phyloP scores from a whole-genome alignment of 2,113 vertebrate genomes.

The Cricetomys ansorgei region DNA sequence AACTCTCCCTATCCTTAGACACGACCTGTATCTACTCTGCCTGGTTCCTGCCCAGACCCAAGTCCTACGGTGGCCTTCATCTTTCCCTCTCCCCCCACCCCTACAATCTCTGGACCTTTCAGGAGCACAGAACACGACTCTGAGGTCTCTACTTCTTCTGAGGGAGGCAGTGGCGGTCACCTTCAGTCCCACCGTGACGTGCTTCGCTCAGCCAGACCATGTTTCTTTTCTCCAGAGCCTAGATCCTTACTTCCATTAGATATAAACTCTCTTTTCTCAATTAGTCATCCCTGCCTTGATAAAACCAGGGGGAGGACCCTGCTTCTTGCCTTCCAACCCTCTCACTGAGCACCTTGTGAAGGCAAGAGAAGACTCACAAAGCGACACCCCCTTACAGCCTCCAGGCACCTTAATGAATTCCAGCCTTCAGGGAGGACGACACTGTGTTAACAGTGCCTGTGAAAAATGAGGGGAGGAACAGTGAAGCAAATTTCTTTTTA shows the following conservation, averaged over 20 bases:
- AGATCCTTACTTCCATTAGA: background rate
- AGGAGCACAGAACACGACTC: background rate
- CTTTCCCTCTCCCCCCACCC: too few species aligned
- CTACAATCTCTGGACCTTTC: background rate
- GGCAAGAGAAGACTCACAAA: background rate
- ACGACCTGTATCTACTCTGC: background rate
- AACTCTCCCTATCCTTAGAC: background rate
- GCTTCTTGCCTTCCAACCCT: background rate
- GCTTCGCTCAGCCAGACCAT: background rate
- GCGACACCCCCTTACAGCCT: slow-evolving; percentile 58
- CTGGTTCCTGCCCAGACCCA: background rate
- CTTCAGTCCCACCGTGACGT: background rate
- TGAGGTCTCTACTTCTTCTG: background rate
- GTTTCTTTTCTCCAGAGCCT: background rate
- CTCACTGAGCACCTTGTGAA: slow-evolving; percentile 28
- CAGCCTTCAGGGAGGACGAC: slow-evolving; percentile 82
- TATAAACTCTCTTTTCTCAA: background rate
- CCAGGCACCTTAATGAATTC: slow-evolving; percentile 83
- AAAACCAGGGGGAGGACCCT: background rate
- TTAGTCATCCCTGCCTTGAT: background rate
- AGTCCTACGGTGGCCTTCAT: background rate
- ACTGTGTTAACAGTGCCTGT: slow-evolving; percentile 83
- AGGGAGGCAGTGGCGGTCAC: background rate
- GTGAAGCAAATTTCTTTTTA: slow-evolving; percentile 89
- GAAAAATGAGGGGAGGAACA: slow-evolving; percentile 88